Percentiles rank a stretch among this genome's conserved stretches.
These are phyloP conservation scores for Kobus ellipsiprymnus DNA, from an alignment of 2,113 vertebrate species.

Conservation along the genomic window DNA sequence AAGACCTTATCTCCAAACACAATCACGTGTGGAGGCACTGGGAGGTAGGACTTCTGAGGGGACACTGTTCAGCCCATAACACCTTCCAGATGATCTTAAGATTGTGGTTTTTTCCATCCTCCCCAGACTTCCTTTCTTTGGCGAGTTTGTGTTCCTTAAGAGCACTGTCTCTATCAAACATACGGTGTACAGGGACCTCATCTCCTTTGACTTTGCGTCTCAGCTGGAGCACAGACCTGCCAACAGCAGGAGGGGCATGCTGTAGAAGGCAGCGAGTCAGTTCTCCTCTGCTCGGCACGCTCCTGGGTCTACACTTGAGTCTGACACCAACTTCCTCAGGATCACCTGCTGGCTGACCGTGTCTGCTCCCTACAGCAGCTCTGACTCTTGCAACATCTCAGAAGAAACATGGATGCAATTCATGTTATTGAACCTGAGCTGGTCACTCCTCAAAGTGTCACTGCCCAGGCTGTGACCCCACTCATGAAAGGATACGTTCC, in stretches of 20 bases:
- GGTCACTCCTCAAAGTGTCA: background rate
- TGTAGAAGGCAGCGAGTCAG: background rate
- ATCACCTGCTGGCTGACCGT: background rate
- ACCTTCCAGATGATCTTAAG: background rate
- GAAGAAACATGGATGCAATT: background rate
- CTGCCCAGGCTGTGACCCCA: background rate
- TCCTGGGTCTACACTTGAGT: background rate
- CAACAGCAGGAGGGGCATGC: background rate
- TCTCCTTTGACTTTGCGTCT: background rate
- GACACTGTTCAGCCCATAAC: background rate
- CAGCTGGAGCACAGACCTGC: background rate
- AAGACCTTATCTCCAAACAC: background rate
- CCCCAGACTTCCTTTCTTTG: background rate
- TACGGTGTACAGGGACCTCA: accelerated
- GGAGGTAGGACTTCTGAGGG: background rate
- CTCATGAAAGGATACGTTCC: accelerated
- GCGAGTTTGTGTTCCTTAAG: background rate
- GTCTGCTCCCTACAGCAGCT: background rate
- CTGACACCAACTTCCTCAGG: background rate
- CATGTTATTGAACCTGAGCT: background rate
- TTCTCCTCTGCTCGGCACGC: background rate
- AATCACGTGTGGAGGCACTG: background rate
- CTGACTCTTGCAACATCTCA: background rate
- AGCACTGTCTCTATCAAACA: background rate
- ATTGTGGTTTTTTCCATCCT: background rate